Evolutionary conservation across 1,140 invertebrate genomes (phyloP), one percentile per base, ranked within the genome.

Genomic region (Cydia splendana): DNA sequence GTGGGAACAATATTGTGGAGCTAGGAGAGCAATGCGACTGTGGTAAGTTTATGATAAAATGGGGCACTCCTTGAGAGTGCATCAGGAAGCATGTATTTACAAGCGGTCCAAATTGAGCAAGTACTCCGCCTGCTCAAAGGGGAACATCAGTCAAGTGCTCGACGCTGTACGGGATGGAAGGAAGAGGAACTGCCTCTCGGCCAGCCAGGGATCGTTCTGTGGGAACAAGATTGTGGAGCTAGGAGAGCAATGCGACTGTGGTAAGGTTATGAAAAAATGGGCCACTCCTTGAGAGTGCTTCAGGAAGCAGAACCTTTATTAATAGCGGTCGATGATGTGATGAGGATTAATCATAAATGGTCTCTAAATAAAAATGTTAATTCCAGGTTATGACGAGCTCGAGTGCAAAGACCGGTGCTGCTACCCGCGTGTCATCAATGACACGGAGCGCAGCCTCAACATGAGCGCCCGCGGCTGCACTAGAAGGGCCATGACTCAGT

Each of bases 1-100:
- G 99, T 94, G 99, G 99, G 15, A 99, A 99, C 91, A 99, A 99
- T 93, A 99, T 99, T 85, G 98, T 99, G 0, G 99, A 99, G 92
- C 96, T 96, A 42, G 98, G 97, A 13, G 99, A 99, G 92, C 97
- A 99, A 93, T 99, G 99, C 88, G 99, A 99, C 92, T 99, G 99
- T 45, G 48, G 48, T 51, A 51, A 51, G 48, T 51, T 51, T 34
- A 34, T 34, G 30, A 6, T 2, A 34, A 2, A 34, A 34, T 6
- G 7, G 42, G 7, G 4, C 42, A 10, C 42, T 34, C 4, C 0
- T 10, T 45, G 4, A 45, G 42, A 45, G 10, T 28, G 98, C 98
- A 9, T 99, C 98, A 0, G 97, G 97, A 67, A 98, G 98, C 28
- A 97, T 98, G 92, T 34, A 34, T 34, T 34, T 34, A 45, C 24